phyloP scores from a whole-genome alignment of 2,888 invertebrate genomes.

The Tryphoninae sp. region DNA sequence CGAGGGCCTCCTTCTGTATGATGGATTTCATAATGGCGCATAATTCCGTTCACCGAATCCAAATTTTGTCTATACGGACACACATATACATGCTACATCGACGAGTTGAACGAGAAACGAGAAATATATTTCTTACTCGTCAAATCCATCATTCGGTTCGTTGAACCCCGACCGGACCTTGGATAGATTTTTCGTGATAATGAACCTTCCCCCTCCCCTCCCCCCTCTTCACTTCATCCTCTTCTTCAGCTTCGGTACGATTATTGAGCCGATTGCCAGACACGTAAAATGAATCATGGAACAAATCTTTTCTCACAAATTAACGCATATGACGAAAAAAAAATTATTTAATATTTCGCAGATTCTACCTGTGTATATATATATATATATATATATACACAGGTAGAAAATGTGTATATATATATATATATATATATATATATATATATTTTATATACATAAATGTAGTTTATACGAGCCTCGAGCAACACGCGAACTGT shows the following conservation, averaged over 20 bases:
- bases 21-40: constrained; percentile 47
- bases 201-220: neutral
- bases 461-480: neutral
- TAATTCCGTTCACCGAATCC: constrained; percentile 47
- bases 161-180: constrained; percentile 58
- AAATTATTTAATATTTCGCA: constrained; percentile 35
- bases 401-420: too few relatives aligned
- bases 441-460: neutral
- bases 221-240: too few relatives aligned
- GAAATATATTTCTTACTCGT: constrained; percentile 18
- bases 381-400: neutral
- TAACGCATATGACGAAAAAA: constrained; percentile 32
- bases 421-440: neutral
- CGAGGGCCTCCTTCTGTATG: constrained; percentile 20
- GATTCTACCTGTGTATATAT: neutral
- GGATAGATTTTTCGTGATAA: constrained; percentile 49
- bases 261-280: neutral
- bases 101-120: neutral
- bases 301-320: neutral
- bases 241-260: neutral
- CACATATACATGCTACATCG: constrained; percentile 4
- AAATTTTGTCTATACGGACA: constrained; percentile 28
- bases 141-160: constrained; percentile 52
- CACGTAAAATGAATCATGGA: constrained; percentile 32
- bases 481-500: constrained; percentile 15